Base-by-base conservation (phyloP, 2,888 invertebrate genomes). In the Nemurella pictetii region DNA sequence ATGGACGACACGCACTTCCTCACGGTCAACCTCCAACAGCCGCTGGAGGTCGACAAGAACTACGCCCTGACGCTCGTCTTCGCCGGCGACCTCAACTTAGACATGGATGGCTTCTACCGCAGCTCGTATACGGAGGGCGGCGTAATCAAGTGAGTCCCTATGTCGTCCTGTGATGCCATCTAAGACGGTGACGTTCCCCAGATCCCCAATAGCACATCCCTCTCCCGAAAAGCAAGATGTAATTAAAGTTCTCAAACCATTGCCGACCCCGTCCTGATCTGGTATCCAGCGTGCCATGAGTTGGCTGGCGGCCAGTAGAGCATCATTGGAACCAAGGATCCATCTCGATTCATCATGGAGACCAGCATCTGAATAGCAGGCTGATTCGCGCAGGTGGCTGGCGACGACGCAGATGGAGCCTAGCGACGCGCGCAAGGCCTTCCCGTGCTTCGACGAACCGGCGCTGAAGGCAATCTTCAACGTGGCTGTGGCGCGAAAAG, bases 361-460 rank as follows among this genome's bases (percentile, higher is more conserved):
- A n/a, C n/a, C n/a, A n/a, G n/a, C n/a, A n/a, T n/a, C n/a, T n/a
- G n/a, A n/a, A n/a, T n/a, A n/a, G n/a, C n/a, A n/a, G n/a, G n/a
- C n/a, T n/a, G n/a, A n/a, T n/a, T n/a, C n/a, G 88, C 89, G n/a
- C 87, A 96, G 96, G 89, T 94, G 94, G 94, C 92, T 96, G 90
- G 94, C 93, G 0, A 94, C 95, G 7, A 96, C 96, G 0, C 96
- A 96, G 88, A 96, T 96, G 89, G 95, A 96, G 86, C 94, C 95
- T 0, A 94, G 94, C 0, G 94, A 95, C 88, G 96, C 96, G 0
- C 92, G 96, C 74, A 92, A 94, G 88, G 96, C 96, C 0, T 97
- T 97, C 89, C 97, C 97, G 4, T 97, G 97, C 89, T 96, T 96
- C 88, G 97, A 97, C 88, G 96, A 97, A 87, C 97, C 97, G 0